Evolutionary conservation across 2,888 invertebrate species (phyloP), one percentile per base, ranked within the genome.

Genomic region (Gymnoscelis rufifasciata): DNA sequence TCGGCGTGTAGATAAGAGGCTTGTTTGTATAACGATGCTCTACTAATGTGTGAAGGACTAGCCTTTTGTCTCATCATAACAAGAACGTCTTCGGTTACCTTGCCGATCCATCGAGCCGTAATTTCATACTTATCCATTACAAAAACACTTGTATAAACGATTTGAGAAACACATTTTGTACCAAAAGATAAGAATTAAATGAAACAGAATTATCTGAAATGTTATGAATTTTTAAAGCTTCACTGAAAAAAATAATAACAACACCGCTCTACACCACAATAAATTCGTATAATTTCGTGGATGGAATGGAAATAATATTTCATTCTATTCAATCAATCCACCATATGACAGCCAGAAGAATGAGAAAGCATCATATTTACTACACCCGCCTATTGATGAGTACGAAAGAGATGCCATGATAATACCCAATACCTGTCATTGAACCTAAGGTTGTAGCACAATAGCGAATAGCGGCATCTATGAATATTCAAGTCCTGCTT

Each of bases 21-120:
- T 78, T 83, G 81, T 82, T 82, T 78, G 83, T 77, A 80, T 82
- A 84, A 76, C 70, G 74, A 79, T 78, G 71, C 68, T 71, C 73
- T 70, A 76, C 73, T 80, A 82, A 83, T 80, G 81, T 81, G 81
- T 83, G 87, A 87, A 87, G 87, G 87, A 83, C 86, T 69, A 66
- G 71, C 74, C 83, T 84, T 83, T 84, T 84, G 83, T 86, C 71
- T 79, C 74, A 61, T 51, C 47, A 66, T 56, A 66, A 43, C 47
- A 64, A 69, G 70, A 78, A 71, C 71, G 78, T 78, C 76, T 73
- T 76, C 70, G 66, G 68, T 80, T 84, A 82, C 83, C 86, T 86
- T 81, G 78, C 66, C 64, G 57, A 66, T 62, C 64, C 66, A 71
- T 65, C 69, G 59, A 66, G 57, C 54, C 8, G 44, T 42, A 38